Evolutionary conservation across 1,140 invertebrate genomes (phyloP).

Genomic region (Camponotus vicinus): DNA sequence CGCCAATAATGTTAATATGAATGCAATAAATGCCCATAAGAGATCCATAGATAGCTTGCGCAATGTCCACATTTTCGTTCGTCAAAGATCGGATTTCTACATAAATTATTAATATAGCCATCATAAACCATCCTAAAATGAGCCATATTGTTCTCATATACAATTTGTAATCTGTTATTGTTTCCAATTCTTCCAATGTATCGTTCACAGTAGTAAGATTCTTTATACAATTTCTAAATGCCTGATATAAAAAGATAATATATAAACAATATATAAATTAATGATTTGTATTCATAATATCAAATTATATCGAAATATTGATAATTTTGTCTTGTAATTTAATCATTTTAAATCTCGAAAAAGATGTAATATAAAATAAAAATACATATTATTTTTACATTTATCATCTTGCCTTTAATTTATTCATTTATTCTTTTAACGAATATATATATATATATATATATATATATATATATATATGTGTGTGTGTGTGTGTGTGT

Average conservation of each 20-base stretch:
- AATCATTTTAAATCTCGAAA: too few relatives aligned
- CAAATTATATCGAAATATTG: background rate
- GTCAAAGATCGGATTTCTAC: too few relatives aligned
- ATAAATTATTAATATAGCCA: background rate
- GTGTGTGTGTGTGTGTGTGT: too few relatives aligned
- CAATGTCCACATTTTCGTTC: background rate
- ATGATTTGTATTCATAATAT: background rate
- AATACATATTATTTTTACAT: too few relatives aligned
- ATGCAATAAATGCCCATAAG: background rate
- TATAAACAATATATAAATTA: background rate
- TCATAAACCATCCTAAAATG: background rate
- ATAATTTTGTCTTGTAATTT: too few relatives aligned
- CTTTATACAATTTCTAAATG: conserved; percentile 29
- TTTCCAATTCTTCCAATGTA: conserved; percentile 19
- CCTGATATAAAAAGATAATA: conserved; percentile 3
- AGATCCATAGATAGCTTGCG: too few relatives aligned
- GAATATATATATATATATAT: background rate
- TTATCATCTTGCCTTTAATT: too few relatives aligned
- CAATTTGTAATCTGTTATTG: conserved; percentile 12
- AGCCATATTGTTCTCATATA: background rate
- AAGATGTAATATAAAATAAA: too few relatives aligned
- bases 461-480: background rate
- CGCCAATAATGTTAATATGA: background rate
- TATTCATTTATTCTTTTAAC: background rate
- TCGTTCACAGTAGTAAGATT: conserved; percentile 2